Percentiles rank a stretch among this genome's conserved stretches.
phyloP scores from a whole-genome alignment of 2,797 vertebrate species.

The Gallinago solitaria region DNA sequence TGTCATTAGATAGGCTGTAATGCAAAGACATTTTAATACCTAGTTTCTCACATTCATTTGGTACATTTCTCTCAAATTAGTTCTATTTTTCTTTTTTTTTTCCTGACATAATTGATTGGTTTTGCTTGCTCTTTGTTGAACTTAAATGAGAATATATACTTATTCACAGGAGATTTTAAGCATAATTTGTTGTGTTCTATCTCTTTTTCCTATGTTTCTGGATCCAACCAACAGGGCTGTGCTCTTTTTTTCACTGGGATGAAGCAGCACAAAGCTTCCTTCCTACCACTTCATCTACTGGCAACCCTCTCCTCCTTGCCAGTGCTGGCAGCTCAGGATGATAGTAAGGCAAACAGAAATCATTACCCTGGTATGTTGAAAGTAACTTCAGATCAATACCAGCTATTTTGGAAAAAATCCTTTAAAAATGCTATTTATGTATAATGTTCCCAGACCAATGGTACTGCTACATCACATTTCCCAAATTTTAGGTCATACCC shows the following conservation, averaged over 20 bases:
- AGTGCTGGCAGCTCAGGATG: neutral
- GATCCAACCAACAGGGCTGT: neutral
- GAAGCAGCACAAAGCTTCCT: neutral
- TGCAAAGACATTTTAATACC: neutral
- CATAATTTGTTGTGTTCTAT: neutral
- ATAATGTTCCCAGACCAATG: neutral
- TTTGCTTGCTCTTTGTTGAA: neutral
- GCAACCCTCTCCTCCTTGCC: neutral
- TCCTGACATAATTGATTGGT: neutral
- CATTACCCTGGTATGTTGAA: no score
- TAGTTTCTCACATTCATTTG: neutral
- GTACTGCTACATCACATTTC: neutral
- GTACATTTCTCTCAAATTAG: neutral
- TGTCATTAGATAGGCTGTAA: neutral
- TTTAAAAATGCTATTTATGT: neutral
- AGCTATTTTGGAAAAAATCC: neutral
- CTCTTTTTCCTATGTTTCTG: neutral
- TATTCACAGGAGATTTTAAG: neutral
- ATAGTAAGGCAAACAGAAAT: neutral
- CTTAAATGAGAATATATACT: neutral
- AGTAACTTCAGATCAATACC: neutral
- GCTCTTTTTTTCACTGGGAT: neutral
- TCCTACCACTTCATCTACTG: neutral
- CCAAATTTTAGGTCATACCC: neutral
- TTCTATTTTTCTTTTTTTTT: neutral